phyloP scores from a whole-genome alignment of 2,797 vertebrate genomes.

The Sebastiscus albofasciatus region DNA sequence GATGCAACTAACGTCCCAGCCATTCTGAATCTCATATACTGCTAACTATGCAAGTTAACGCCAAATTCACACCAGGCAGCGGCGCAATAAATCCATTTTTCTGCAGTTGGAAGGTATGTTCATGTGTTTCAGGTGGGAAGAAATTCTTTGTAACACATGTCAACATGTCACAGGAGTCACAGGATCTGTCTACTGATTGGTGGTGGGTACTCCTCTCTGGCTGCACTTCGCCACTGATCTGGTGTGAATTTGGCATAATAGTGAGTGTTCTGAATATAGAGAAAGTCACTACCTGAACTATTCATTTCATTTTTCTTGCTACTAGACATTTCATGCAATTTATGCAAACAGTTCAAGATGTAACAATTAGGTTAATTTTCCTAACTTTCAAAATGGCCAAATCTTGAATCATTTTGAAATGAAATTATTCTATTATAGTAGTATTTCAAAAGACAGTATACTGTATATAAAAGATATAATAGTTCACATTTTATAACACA shows the following conservation, averaged over 20 bases:
- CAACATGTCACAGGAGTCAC: too few species aligned
- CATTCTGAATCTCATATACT: neutral
- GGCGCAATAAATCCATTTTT: too few species aligned
- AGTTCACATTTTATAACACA: neutral
- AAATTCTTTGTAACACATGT: too few species aligned
- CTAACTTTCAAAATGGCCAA: too few species aligned
- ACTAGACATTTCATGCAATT: neutral
- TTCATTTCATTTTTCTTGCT: neutral
- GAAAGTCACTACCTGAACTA: neutral
- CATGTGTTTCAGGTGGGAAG: too few species aligned
- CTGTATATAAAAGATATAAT: neutral
- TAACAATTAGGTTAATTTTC: neutral
- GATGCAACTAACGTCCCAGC: neutral
- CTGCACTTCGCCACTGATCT: fast-evolving
- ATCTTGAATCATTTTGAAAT: too few species aligned
- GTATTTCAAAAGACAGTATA: neutral
- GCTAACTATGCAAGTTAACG: neutral
- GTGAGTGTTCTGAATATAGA: neutral
- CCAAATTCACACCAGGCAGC: too few species aligned
- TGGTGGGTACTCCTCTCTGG: too few species aligned
- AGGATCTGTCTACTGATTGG: too few species aligned
- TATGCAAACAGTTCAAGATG: neutral
- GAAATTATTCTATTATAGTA: neutral
- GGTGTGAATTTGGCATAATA: neutral
- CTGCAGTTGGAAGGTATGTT: too few species aligned